Percentiles rank a stretch among this genome's conserved stretches.
These are phyloP conservation scores for Serranochromis macrocephalus DNA, from an alignment of 2,113 vertebrate genomes.

Conservation along the genomic window DNA sequence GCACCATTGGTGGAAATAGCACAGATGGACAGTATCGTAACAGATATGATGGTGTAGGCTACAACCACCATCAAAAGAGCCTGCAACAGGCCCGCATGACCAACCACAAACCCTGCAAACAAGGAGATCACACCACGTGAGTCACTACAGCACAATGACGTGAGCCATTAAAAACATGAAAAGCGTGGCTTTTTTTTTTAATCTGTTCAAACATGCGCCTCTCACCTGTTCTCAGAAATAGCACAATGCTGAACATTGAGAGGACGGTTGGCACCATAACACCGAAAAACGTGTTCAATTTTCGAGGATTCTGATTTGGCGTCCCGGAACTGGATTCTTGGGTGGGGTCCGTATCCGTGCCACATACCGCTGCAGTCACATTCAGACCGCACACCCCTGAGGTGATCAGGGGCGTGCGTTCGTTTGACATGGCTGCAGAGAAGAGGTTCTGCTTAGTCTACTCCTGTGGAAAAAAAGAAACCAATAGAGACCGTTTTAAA, in stretches of 20 bases:
- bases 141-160: conserved; percentile 2
- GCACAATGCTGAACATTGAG: conserved; percentile 90
- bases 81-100: conserved; percentile 84
- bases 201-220: too few relatives aligned
- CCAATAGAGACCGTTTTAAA: not conserved
- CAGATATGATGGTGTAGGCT: conserved; percentile 82
- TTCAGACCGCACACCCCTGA: conserved; percentile 68
- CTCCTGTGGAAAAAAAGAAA: not conserved
- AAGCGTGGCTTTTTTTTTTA: not conserved
- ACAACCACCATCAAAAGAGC: conserved; percentile 81
- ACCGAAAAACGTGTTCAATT: conserved; percentile 85
- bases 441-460: not conserved
- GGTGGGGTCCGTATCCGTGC: conserved; percentile 5
- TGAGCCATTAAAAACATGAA: not conserved
- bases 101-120: conserved; percentile 82
- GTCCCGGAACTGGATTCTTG: not conserved
- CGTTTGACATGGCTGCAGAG: conserved; percentile 73
- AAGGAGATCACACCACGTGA: not conserved
- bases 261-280: conserved; percentile 88
- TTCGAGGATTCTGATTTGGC: conserved; percentile 53
- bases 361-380: conserved; percentile 10
- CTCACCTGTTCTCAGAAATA: conserved; percentile 85
- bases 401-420: conserved; percentile 78
- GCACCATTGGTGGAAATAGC: conserved; percentile 91
- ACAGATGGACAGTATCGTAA: conserved; percentile 87